These are phyloP conservation scores for Physella acuta DNA, from an alignment of 1,140 invertebrate species.

Conservation along the genomic window DNA sequence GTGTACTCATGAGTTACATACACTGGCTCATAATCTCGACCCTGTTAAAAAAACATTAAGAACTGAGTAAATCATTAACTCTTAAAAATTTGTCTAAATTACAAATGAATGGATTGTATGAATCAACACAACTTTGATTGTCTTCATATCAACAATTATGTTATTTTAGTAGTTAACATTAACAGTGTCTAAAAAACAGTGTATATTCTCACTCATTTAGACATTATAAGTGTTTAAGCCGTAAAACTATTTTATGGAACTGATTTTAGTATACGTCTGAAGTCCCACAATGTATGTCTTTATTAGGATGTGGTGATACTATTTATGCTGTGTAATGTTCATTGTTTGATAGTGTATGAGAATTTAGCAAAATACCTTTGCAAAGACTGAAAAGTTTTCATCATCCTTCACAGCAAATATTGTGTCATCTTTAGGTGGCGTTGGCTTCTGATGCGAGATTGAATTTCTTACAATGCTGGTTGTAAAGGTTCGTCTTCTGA, in stretches of 20 bases:
- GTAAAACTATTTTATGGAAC: too few relatives aligned
- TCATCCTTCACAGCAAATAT: slow-evolving; percentile 26
- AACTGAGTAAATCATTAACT: not conserved
- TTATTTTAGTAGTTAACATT: too few relatives aligned
- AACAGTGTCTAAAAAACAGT: too few relatives aligned
- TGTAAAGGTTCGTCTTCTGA: not conserved
- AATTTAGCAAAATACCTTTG: too few relatives aligned
- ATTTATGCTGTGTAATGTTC: too few relatives aligned
- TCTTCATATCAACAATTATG: too few relatives aligned
- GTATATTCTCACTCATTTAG: too few relatives aligned
- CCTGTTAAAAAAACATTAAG: slow-evolving; percentile 39
- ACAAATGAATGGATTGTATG: not conserved
- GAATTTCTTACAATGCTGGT: not conserved
- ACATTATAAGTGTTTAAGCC: too few relatives aligned
- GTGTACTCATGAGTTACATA: slow-evolving; percentile 59
- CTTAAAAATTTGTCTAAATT: not conserved
- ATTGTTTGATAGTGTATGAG: too few relatives aligned
- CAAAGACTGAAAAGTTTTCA: slow-evolving; percentile 21
- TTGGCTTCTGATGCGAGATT: not conserved
- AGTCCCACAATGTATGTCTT: too few relatives aligned
- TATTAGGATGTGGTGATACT: too few relatives aligned
- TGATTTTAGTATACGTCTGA: too few relatives aligned
- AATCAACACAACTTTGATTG: not conserved
- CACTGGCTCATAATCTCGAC: slow-evolving; percentile 55
- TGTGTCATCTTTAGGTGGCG: slow-evolving; percentile 22